These are phyloP conservation scores for Anoura caudifer DNA, from an alignment of 2,113 vertebrate species.

Conservation along the genomic window DNA sequence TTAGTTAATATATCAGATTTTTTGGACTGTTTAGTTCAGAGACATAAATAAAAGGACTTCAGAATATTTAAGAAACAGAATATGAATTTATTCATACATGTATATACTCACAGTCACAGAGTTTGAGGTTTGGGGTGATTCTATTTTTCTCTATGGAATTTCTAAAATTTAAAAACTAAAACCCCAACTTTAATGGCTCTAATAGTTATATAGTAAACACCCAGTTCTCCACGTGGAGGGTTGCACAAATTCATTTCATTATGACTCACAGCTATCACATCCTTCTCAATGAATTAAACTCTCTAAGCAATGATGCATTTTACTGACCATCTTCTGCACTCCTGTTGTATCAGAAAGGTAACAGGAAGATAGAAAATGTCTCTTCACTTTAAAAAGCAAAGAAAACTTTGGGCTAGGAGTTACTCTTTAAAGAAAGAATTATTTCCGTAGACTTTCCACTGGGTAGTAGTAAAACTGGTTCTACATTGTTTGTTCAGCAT, in stretches of 20 bases:
- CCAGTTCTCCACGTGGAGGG: constrained; percentile 17
- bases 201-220: constrained; percentile 41
- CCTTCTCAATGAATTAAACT: constrained; percentile 65
- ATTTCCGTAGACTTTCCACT: constrained; percentile 59
- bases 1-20: neutral
- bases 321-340: constrained; percentile 4
- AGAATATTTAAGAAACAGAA: neutral
- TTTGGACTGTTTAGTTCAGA: neutral
- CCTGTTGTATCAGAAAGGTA: constrained; percentile 47
- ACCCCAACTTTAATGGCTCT: neutral
- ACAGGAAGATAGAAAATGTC: constrained; percentile 56
- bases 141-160: constrained; percentile 15
- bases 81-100: neutral
- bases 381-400: constrained; percentile 53
- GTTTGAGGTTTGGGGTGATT: neutral
- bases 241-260: constrained; percentile 29
- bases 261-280: neutral
- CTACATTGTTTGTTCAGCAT: constrained; percentile 66
- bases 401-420: constrained; percentile 33
- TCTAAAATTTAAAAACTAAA: neutral
- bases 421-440: constrained; percentile 44
- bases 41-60: neutral
- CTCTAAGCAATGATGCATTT: constrained; percentile 33
- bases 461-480: constrained; percentile 56
- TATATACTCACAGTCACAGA: neutral